Conservation (phyloP, 2,888 invertebrate genomes). For the Thymelicus sylvestris region DNA sequence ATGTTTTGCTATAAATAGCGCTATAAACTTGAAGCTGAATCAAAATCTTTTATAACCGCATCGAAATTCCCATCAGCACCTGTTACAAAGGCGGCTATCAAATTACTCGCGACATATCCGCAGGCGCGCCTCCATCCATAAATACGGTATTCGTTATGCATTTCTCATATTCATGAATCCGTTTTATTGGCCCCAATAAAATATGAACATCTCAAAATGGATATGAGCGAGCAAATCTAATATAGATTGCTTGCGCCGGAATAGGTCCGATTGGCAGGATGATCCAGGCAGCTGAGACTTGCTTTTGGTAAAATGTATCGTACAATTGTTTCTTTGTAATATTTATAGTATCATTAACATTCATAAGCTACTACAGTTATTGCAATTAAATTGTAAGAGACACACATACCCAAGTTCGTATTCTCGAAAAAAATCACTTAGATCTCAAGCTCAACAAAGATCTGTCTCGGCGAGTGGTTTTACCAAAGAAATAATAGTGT, state of each 20-base stretch:
- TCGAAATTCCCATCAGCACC: conserved; percentile 82
- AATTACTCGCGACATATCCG: conserved; percentile 82
- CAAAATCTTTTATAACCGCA: conserved; percentile 71
- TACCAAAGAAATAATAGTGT: conserved; percentile 55
- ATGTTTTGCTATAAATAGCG: conserved; percentile 50
- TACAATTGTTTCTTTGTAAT: conserved; percentile 8
- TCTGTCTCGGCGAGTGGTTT: conserved; percentile 43
- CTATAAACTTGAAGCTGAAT: conserved; percentile 51
- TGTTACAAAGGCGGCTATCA: conserved; percentile 84
- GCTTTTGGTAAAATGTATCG: conserved; percentile 26
- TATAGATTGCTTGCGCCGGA: conserved; percentile 83
- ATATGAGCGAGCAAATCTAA: conserved; percentile 84
- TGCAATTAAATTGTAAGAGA: too few species aligned
- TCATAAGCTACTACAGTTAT: too few species aligned
- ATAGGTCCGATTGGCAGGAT: conserved; percentile 69
- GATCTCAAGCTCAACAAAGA: conserved; percentile 41
- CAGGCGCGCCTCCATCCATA: conserved; percentile 80
- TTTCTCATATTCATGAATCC: conserved; percentile 86
- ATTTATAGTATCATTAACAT: neutral
- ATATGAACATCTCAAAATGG: conserved; percentile 86
- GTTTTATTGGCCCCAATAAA: conserved; percentile 86
- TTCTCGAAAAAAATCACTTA: conserved; percentile 19
- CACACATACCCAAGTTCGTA: neutral
- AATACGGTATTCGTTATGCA: conserved; percentile 85
- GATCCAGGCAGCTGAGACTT: conserved; percentile 44